phyloP scores from a whole-genome alignment of 2,888 invertebrate genomes.

The Tryphoninae sp. region DNA sequence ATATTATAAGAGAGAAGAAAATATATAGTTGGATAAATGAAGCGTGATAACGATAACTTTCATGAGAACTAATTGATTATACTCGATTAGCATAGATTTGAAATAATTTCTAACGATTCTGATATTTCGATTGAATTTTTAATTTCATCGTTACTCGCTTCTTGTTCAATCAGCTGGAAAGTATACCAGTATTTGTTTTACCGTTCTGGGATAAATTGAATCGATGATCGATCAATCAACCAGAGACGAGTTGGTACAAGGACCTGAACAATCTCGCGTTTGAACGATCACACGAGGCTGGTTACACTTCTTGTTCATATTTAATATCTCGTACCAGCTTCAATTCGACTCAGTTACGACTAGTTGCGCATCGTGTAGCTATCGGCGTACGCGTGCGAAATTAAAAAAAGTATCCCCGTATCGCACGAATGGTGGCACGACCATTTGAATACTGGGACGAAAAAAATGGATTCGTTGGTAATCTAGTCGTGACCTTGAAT shows the following conservation, averaged over 20 bases:
- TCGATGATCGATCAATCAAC: constrained; percentile 15
- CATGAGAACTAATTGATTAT: too few relatives aligned
- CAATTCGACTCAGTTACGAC: constrained; percentile 59
- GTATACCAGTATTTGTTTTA: neutral
- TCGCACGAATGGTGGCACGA: too few relatives aligned
- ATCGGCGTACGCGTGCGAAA: constrained; percentile 23
- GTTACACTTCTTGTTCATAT: constrained; percentile 16
- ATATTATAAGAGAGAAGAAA: too few relatives aligned
- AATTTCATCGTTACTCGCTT: too few relatives aligned
- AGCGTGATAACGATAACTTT: too few relatives aligned
- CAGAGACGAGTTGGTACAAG: constrained; percentile 2
- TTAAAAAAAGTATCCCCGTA: constrained; percentile 29
- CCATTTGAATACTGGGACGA: neutral
- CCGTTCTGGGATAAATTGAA: neutral
- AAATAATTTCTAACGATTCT: too few relatives aligned
- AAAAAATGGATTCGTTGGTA: constrained; percentile 1
- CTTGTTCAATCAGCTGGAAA: neutral
- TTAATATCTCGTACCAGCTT: constrained; percentile 37
- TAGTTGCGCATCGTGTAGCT: constrained; percentile 47
- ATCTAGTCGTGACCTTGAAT: constrained; percentile 26
- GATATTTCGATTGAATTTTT: too few relatives aligned
- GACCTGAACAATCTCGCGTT: constrained; percentile 26
- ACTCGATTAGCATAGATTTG: too few relatives aligned
- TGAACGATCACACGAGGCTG: constrained; percentile 16
- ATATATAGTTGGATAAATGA: too few relatives aligned